phyloP scores from a whole-genome alignment of 2,113 vertebrate species.

The Empidonax traillii region DNA sequence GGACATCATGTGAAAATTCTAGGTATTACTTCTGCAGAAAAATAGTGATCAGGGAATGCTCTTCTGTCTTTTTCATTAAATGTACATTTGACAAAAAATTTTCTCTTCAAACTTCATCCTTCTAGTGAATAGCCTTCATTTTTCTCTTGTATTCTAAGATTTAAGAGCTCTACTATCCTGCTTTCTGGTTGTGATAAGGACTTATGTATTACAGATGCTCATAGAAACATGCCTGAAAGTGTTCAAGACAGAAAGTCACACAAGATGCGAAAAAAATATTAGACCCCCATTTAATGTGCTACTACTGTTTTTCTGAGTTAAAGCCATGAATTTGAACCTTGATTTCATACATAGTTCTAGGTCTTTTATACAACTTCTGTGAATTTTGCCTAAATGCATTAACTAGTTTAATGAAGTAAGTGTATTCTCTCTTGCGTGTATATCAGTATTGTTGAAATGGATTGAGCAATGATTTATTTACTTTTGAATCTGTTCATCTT shows the following conservation, averaged over 20 bases:
- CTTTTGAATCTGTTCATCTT: neutral
- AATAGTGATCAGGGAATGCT: neutral
- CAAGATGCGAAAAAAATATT: neutral
- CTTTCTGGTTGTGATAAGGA: neutral
- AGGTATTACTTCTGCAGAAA: neutral
- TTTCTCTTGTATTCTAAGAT: neutral
- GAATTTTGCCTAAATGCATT: neutral
- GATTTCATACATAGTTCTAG: neutral
- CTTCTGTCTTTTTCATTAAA: neutral
- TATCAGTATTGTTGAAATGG: neutral
- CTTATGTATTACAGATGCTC: neutral
- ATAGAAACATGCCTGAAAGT: neutral
- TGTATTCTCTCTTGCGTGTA: neutral
- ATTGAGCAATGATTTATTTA: neutral
- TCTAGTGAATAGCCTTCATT: neutral
- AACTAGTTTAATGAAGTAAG: neutral
- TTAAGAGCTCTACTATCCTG: neutral
- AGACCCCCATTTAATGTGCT: rapidly evolving
- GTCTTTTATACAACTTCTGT: neutral
- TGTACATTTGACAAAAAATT: neutral
- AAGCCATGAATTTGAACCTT: neutral
- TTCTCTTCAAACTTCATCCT: neutral
- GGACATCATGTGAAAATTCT: neutral
- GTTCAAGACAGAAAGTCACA: neutral
- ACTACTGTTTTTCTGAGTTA: neutral